A percentile compares a stretch with the other conserved stretches of the same genome.
phyloP scores from a whole-genome alignment of 2,888 invertebrate species.

The Eristalis tenax region DNA sequence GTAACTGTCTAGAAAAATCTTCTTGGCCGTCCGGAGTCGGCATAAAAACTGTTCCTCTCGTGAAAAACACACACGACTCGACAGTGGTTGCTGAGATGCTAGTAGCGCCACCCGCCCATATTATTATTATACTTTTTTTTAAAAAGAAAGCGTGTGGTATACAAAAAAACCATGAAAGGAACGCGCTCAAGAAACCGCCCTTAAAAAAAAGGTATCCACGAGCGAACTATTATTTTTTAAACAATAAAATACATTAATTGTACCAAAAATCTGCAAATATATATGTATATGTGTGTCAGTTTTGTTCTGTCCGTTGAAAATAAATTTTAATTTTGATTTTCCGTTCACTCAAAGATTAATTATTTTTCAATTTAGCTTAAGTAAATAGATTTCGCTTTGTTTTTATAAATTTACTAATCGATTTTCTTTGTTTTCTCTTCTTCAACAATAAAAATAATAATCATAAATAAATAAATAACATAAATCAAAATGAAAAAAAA shows the following conservation, averaged over 20 bases:
- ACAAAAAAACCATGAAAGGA: too few relatives aligned
- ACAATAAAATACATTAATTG: not conserved
- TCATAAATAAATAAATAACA: constrained; percentile 32
- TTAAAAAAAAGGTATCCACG: not conserved
- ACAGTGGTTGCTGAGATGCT: too few relatives aligned
- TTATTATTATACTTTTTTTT: too few relatives aligned
- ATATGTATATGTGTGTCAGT: constrained; percentile 50
- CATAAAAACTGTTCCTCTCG: too few relatives aligned
- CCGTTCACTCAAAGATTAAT: not conserved
- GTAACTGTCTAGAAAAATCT: too few relatives aligned
- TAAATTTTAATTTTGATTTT: constrained; percentile 12
- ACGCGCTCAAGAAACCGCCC: too few relatives aligned
- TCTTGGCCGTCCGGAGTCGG: too few relatives aligned
- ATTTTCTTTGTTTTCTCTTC: constrained; percentile 50
- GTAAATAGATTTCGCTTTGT: constrained; percentile 10
- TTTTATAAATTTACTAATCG: constrained; percentile 58
- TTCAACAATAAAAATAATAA: constrained; percentile 22
- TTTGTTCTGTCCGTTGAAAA: constrained; percentile 29
- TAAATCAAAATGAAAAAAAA: constrained; percentile 60
- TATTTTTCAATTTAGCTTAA: constrained; percentile 5
- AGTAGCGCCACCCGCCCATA: too few relatives aligned
- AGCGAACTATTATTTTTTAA: not conserved
- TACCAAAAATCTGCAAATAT: constrained; percentile 5
- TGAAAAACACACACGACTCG: too few relatives aligned
- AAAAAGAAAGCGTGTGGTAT: too few relatives aligned